These are phyloP conservation scores for Delichon dasypus DNA, from an alignment of 2,797 vertebrate species.

Conservation along the genomic window DNA sequence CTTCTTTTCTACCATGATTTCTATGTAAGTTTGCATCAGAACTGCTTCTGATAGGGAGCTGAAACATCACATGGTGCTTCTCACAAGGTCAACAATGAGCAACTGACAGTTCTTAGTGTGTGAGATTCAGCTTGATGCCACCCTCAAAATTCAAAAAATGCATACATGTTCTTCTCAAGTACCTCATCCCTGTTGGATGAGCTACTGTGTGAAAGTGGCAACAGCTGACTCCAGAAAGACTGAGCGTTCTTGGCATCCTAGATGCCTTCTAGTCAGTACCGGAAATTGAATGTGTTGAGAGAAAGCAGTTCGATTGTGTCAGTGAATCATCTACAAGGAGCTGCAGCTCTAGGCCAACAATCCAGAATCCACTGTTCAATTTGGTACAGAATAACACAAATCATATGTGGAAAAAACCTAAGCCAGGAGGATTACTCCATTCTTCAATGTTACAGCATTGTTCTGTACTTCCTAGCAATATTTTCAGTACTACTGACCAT, in stretches of 20 bases:
- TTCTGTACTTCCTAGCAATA: background rate
- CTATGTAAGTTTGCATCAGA: background rate
- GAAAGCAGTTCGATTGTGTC: background rate
- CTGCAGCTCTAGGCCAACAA: background rate
- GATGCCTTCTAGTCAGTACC: background rate
- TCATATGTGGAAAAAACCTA: background rate
- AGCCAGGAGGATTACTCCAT: background rate
- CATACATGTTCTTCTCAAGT: background rate
- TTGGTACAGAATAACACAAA: background rate
- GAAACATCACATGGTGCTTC: too few relatives aligned
- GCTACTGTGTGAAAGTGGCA: background rate
- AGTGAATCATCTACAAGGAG: background rate
- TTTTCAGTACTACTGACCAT: background rate
- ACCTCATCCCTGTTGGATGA: background rate
- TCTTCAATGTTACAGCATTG: background rate
- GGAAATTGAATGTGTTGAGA: background rate
- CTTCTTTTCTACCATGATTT: background rate
- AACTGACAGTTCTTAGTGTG: background rate
- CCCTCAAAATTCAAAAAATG: background rate
- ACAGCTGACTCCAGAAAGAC: background rate
- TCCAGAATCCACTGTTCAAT: background rate
- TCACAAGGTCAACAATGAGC: background rate
- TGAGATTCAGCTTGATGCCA: background rate
- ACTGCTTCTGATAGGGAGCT: background rate
- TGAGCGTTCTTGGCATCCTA: background rate